Evolutionary conservation across 1,140 invertebrate species (phyloP).

Genomic region (Cotesia chilonis): DNA sequence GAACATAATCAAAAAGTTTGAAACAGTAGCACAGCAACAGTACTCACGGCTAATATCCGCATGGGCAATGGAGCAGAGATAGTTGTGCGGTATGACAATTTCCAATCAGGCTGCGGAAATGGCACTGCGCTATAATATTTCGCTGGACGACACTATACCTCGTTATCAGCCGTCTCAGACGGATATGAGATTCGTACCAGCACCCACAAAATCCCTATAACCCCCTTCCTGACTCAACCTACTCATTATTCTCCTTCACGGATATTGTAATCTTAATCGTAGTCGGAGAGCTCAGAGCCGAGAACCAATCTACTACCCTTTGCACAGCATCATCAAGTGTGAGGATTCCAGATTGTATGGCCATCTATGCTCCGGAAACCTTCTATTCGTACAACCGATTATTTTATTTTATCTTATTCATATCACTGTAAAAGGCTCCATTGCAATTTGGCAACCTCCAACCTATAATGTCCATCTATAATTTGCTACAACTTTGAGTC

Average conservation of each 20-base stretch:
- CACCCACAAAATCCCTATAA: constrained; percentile 48
- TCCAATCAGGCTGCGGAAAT: constrained; percentile 46
- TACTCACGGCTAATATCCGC: constrained; percentile 44
- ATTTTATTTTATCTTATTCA: too few relatives aligned
- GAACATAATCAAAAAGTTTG: constrained; percentile 43
- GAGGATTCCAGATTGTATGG: neutral
- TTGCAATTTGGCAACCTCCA: too few relatives aligned
- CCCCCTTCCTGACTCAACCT: constrained; percentile 10
- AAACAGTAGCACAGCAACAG: constrained; percentile 22
- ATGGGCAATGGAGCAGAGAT: constrained; percentile 44
- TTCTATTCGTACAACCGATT: too few relatives aligned
- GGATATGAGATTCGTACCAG: constrained; percentile 57
- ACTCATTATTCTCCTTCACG: constrained; percentile 51
- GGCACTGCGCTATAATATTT: constrained; percentile 45
- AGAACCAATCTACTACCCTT: neutral
- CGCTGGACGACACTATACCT: constrained; percentile 28
- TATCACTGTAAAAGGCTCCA: too few relatives aligned
- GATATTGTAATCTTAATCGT: constrained; percentile 49
- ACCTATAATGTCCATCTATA: too few relatives aligned
- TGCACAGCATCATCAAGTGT: neutral
- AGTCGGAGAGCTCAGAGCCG: neutral
- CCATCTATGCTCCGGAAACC: too few relatives aligned
- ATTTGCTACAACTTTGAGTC: too few relatives aligned
- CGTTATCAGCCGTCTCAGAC: constrained; percentile 56
- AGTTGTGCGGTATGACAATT: constrained; percentile 45